Percentiles rank a stretch among this genome's conserved stretches.
Conservation (phyloP, 2,888 invertebrate genomes). For the Taphrorychus bicolor region DNA sequence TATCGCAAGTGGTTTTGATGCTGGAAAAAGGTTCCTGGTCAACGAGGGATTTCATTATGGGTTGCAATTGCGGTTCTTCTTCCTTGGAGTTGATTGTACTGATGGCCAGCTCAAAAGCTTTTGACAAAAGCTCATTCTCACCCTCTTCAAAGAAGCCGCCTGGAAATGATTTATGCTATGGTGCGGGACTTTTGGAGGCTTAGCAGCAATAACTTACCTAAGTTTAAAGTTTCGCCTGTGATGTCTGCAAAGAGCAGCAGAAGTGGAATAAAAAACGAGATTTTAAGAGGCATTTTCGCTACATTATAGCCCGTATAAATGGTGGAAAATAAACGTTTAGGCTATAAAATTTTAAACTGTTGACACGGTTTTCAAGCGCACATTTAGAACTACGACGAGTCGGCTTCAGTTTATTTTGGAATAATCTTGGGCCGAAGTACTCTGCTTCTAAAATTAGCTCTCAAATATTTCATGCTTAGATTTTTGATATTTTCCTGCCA, state of each 20-base stretch:
- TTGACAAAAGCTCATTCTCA: constrained; percentile 29
- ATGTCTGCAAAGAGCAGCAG: background rate
- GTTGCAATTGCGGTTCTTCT: constrained; percentile 21
- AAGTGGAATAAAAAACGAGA: background rate
- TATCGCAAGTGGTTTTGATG: constrained; percentile 42
- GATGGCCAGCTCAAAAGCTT: constrained; percentile 45
- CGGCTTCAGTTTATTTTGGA: constrained; percentile 14
- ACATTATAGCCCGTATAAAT: background rate
- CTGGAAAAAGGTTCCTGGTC: constrained; percentile 40
- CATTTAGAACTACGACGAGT: background rate
- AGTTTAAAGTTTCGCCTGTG: constrained; percentile 13
- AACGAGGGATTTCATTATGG: constrained; percentile 24
- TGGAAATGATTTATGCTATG: constrained; percentile 10
- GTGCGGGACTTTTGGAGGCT: background rate
- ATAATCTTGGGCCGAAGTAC: constrained; percentile 16
- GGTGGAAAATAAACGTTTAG: background rate
- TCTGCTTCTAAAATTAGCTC: constrained; percentile 19
- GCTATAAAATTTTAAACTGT: constrained; percentile 9
- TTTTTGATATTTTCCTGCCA: background rate
- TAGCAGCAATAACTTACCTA: constrained; percentile 16
- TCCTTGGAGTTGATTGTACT: constrained; percentile 37
- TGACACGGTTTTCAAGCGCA: constrained; percentile 10
- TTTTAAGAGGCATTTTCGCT: background rate
- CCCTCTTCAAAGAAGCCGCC: constrained; percentile 46
- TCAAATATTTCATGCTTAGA: background rate